phyloP scores from a whole-genome alignment of 1,140 invertebrate species.

The Drosophila quadrilineata region DNA sequence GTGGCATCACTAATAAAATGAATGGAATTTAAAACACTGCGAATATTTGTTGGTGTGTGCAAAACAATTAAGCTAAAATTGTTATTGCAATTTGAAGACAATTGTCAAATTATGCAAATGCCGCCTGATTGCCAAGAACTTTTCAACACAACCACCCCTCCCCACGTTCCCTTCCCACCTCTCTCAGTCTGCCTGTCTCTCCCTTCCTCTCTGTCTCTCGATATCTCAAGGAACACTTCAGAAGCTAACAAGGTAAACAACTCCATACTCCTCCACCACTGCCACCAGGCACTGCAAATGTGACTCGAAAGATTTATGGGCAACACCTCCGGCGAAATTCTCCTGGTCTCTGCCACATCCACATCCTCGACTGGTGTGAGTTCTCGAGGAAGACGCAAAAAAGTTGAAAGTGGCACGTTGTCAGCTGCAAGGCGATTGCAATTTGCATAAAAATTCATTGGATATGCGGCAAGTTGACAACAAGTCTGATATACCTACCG shows the following conservation, averaged over 20 bases:
- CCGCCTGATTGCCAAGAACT: conserved; percentile 71
- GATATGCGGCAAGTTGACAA: conserved; percentile 61
- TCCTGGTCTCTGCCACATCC: neutral
- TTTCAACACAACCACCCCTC: conserved; percentile 53
- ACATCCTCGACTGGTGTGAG: neutral
- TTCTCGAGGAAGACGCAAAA: conserved; percentile 25
- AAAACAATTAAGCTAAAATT: conserved; percentile 80
- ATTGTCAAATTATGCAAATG: conserved; percentile 80
- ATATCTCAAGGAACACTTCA: too few relatives aligned
- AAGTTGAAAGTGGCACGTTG: conserved; percentile 59
- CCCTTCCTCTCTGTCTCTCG: neutral
- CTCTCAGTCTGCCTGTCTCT: too few relatives aligned
- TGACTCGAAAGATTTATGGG: conserved; percentile 74
- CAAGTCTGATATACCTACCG: too few relatives aligned
- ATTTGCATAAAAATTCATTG: conserved; percentile 80
- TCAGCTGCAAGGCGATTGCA: conserved; percentile 74
- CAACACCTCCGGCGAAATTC: conserved; percentile 27
- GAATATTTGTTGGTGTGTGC: conserved; percentile 62
- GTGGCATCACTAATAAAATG: conserved; percentile 66
- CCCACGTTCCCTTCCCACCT: neutral
- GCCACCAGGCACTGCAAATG: too few relatives aligned
- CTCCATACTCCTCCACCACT: conserved; percentile 10
- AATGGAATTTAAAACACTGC: conserved; percentile 67
- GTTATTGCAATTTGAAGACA: conserved; percentile 80
- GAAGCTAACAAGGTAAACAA: conserved; percentile 69